Base-by-base conservation (phyloP, 2,113 vertebrate species). In the Micronisus gabar region DNA sequence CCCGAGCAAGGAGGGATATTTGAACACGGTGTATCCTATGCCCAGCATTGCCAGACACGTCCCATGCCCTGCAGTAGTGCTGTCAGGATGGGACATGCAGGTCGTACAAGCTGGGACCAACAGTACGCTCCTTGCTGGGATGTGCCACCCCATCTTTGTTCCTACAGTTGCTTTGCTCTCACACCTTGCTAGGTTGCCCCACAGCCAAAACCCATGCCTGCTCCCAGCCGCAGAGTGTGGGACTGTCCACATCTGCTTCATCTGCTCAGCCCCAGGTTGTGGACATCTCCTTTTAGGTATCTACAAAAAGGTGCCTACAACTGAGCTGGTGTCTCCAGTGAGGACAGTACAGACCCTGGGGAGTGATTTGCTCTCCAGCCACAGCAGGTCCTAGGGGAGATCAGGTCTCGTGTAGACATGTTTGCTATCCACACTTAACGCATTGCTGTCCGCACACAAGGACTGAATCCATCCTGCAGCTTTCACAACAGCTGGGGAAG, bases 321-420 rank as follows among this genome's bases (percentile, higher is more conserved):
- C 34, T 8, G 11, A 56, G 50, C n/a, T 19, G 59, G 32, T 20
- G 10, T 27, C 82, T 47, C 29, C 71, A 48, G 50, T 2, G 29
- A 66, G n/a, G 29, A 47, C 40, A 55, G 27, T 8, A 17, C 26
- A 38, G 48, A 32, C 27, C 8, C 48, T 26, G 48, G 13, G 40
- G 40, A 55, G 34, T 2, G 14, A 45, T 65, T 65, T 38, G 27
- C 40, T 65, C 27, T 55, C 40, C 58, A 55, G 36, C 21, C 22
- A 34, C 58, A 19, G 25, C 16, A n/a, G 25, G 58, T 32, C 34
- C 26, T 14, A 13, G 40, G 48, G 27, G 13, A 47, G 70, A 40
- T 55, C 22, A 32, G 17, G 48, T 45, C 58, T 47, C 11, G 0
- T 2, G 26, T 4, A 38, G 58, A 63, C 34, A n/a, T 4, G 1